Evolutionary conservation across 2,888 invertebrate species (phyloP).

Genomic region (Campaea margaritaria): DNA sequence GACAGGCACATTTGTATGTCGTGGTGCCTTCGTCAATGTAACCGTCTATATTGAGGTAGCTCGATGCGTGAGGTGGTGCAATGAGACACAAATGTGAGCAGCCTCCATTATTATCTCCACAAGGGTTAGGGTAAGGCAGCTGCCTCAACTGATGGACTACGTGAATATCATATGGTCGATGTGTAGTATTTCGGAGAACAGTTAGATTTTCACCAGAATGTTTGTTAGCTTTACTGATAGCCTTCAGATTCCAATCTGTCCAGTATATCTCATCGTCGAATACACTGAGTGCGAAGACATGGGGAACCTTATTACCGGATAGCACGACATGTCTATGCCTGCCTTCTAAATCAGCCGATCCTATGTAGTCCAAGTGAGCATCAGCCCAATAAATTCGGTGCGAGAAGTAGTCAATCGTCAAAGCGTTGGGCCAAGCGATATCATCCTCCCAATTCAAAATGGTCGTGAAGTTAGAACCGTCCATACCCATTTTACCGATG

Average conservation of each 20-base stretch:
- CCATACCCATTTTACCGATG: constrained; percentile 98
- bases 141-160: constrained; percentile 96
- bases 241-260: constrained; percentile 99
- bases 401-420: constrained; percentile 98
- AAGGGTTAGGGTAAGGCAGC: constrained; percentile 94
- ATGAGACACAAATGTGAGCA: constrained; percentile 98
- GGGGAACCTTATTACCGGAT: constrained; percentile 93
- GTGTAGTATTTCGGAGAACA: constrained; percentile 94
- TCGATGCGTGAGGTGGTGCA: constrained; percentile 91
- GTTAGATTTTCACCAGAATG: constrained; percentile 92
- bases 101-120: constrained; percentile 96
- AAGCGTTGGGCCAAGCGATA: constrained; percentile 99
- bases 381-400: constrained; percentile 99
- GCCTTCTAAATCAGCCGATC: constrained; percentile 97
- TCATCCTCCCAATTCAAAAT: constrained; percentile 97
- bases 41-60: constrained; percentile 90
- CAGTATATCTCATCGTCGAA: constrained; percentile 98
- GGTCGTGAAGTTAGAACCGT: constrained; percentile 95
- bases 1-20: constrained; percentile 95
- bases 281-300: constrained; percentile 96
- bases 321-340: constrained; percentile 92
- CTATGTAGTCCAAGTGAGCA: constrained; percentile 98
- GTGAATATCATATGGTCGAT: constrained; percentile 97
- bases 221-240: constrained; percentile 96
- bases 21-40: constrained; percentile 93